These are phyloP conservation scores for Pyralis farinalis DNA, from an alignment of 2,888 invertebrate genomes.

Conservation along the genomic window DNA sequence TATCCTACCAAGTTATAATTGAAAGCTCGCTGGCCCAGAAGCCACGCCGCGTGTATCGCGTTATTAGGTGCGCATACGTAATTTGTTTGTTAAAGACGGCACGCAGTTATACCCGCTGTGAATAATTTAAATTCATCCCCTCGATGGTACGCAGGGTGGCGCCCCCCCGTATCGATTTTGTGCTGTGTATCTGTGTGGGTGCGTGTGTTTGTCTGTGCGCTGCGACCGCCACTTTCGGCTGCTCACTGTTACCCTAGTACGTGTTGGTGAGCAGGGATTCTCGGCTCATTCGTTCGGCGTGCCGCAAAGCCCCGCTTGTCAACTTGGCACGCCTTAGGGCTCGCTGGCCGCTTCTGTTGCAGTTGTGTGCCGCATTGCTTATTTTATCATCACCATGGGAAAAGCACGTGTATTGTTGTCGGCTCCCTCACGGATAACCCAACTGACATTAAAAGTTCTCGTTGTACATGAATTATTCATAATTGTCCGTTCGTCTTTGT, in stretches of 20 bases:
- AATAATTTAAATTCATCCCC: conserved; percentile 80
- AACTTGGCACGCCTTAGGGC: conserved; percentile 39
- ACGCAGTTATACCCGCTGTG: conserved; percentile 77
- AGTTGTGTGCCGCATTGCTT: conserved; percentile 1
- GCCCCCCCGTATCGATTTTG: conserved; percentile 62
- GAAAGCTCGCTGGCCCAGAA: conserved; percentile 70
- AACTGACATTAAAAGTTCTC: conserved; percentile 21
- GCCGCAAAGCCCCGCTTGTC: conserved; percentile 62
- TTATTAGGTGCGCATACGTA: conserved; percentile 78
- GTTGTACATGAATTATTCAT: conserved; percentile 46
- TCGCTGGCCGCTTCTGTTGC: conserved; percentile 2
- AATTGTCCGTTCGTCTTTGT: conserved; percentile 36
- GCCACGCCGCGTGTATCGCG: conserved; percentile 62
- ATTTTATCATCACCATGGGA: conserved; percentile 4
- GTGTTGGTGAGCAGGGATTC: conserved; percentile 60
- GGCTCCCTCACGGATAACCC: conserved; percentile 10
- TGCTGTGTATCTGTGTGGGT: conserved; percentile 35
- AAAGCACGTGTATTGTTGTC: conserved; percentile 15
- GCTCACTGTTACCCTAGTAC: conserved; percentile 44
- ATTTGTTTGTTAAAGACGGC: conserved; percentile 80
- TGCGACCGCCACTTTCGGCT: conserved; percentile 49
- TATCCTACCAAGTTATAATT: conserved; percentile 72
- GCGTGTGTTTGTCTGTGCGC: conserved; percentile 34
- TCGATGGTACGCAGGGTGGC: conserved; percentile 51
- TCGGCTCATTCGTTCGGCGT: conserved; percentile 58